Evolutionary conservation across 2,113 vertebrate genomes (phyloP).

Genomic region (Poicephalus gulielmi): DNA sequence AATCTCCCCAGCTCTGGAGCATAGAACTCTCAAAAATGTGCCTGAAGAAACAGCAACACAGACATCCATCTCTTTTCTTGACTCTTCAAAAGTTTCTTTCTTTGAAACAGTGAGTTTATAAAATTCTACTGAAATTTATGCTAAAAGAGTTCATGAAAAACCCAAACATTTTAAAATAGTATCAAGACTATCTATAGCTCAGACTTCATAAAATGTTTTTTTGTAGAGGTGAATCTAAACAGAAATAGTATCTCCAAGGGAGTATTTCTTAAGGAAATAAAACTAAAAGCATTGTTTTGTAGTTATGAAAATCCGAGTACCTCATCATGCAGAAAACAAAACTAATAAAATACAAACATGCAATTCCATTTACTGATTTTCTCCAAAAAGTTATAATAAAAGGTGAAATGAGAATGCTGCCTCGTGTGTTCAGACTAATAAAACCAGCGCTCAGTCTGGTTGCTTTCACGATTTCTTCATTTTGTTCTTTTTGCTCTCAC

Average conservation of each 20-base stretch:
- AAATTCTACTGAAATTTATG: background rate
- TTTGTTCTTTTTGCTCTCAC: background rate
- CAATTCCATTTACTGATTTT: background rate
- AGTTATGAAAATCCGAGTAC: background rate
- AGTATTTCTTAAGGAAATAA: background rate
- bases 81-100: background rate
- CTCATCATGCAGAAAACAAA: background rate
- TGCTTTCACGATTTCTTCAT: background rate
- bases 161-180: background rate
- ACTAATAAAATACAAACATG: background rate
- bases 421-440: background rate
- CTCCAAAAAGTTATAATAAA: background rate
- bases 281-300: background rate
- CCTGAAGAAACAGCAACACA: background rate
- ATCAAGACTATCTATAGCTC: background rate
- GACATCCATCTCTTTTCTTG: background rate
- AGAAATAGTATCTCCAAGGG: background rate
- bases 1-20: background rate
- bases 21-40: background rate
- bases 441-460: accelerated
- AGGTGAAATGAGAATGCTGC: background rate
- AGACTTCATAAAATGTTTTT: background rate
- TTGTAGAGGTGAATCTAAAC: background rate
- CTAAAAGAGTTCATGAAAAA: background rate
- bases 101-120: background rate